A percentile compares a stretch with the other conserved stretches of the same genome.
Conservation (phyloP, 2,888 invertebrate species). For the Pecten maximus region DNA sequence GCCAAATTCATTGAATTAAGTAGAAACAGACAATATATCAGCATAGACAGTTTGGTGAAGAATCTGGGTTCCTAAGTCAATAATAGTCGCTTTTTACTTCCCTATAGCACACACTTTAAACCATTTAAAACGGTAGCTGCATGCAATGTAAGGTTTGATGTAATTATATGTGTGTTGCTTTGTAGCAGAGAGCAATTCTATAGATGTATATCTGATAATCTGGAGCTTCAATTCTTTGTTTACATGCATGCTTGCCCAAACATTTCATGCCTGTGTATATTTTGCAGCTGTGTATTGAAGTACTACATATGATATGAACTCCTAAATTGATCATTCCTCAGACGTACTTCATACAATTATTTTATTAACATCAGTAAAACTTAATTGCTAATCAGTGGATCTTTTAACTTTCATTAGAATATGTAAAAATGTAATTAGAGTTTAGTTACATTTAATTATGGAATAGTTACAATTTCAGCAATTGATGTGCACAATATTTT, state of each 20-base stretch:
- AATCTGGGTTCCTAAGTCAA: conserved; percentile 10
- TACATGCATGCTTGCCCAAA: conserved; percentile 33
- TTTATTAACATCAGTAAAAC: not conserved
- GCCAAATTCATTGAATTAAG: not conserved
- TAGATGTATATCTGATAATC: conserved; percentile 25
- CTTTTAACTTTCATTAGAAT: too few species aligned
- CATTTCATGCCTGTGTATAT: conserved; percentile 8
- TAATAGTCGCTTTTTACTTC: not conserved
- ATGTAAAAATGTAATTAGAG: too few species aligned
- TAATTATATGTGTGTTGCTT: conserved; percentile 17
- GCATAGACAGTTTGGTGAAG: not conserved
- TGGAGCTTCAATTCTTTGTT: not conserved
- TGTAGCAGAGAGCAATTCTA: not conserved
- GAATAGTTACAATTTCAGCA: too few species aligned
- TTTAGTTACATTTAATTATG: too few species aligned
- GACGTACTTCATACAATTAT: not conserved
- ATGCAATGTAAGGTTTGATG: conserved; percentile 12
- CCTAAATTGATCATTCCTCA: not conserved
- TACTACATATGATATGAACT: not conserved
- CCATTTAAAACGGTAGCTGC: not conserved
- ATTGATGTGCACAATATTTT: too few species aligned
- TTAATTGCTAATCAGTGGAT: too few species aligned
- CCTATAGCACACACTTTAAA: not conserved
- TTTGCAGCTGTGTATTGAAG: not conserved
- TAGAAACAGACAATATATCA: not conserved